phyloP scores from a whole-genome alignment of 2,113 vertebrate species.

The Ceyx cyanopectus region DNA sequence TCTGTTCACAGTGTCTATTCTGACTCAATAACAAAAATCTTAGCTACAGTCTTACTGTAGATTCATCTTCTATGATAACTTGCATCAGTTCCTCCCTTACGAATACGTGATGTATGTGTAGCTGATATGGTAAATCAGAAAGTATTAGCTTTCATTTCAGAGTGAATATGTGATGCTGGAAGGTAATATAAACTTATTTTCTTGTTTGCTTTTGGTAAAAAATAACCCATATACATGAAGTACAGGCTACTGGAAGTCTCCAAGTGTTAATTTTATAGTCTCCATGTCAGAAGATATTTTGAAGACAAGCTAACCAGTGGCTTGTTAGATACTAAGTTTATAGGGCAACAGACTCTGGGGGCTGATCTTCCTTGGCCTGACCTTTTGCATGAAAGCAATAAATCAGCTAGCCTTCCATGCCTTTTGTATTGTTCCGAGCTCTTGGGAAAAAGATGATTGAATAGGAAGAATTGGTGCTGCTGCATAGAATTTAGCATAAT shows the following conservation, averaged over 20 bases:
- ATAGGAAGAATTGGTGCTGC: conserved; percentile 48
- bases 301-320: neutral
- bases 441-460: conserved; percentile 56
- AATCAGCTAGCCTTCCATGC: conserved; percentile 33
- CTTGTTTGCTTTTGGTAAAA: neutral
- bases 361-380: conserved; percentile 45
- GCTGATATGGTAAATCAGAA: neutral
- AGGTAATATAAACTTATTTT: neutral
- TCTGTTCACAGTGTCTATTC: neutral
- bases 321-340: neutral
- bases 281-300: neutral
- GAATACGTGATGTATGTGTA: neutral
- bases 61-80: neutral
- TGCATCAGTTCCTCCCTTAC: neutral
- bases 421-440: neutral
- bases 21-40: neutral
- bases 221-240: neutral
- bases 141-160: neutral
- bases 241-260: neutral
- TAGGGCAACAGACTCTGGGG: neutral
- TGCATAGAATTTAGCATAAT: conserved; percentile 44
- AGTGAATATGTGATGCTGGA: neutral
- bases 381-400: conserved; percentile 53
- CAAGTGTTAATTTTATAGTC: neutral
- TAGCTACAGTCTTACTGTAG: neutral